phyloP scores from a whole-genome alignment of 2,797 vertebrate species.

The Artibeus lituratus region DNA sequence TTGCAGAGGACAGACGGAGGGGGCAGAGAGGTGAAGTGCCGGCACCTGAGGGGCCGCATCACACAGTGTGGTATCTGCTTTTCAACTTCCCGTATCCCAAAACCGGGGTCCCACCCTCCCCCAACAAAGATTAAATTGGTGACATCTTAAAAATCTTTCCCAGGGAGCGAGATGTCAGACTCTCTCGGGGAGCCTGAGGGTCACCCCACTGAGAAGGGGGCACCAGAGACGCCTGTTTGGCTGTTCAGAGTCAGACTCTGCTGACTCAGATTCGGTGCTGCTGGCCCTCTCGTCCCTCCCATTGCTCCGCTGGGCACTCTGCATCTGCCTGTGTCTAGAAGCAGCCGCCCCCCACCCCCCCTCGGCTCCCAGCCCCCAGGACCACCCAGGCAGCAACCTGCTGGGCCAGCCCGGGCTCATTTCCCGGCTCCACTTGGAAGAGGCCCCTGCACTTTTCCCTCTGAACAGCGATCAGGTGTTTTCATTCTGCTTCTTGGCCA shows the following conservation, averaged over 20 bases:
- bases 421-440: neutral
- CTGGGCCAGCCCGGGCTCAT: neutral
- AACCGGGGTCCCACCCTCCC: neutral
- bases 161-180: neutral
- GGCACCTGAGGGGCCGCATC: neutral
- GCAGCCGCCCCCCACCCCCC: neutral
- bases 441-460: neutral
- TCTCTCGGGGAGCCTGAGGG: too few relatives aligned
- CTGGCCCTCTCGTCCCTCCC: neutral
- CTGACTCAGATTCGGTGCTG: neutral
- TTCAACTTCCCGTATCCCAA: neutral
- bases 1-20: too few relatives aligned
- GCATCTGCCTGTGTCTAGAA: neutral
- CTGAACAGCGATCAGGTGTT: neutral
- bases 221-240: neutral
- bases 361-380: neutral
- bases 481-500: neutral
- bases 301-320: fast-evolving
- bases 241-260: neutral
- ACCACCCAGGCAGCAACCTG: neutral
- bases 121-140: neutral
- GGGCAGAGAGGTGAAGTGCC: neutral
- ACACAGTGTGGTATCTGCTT: fast-evolving
- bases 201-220: neutral
- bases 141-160: neutral